Evolutionary conservation across 2,888 invertebrate species (phyloP).

Genomic region (Liposcelis brunnea): DNA sequence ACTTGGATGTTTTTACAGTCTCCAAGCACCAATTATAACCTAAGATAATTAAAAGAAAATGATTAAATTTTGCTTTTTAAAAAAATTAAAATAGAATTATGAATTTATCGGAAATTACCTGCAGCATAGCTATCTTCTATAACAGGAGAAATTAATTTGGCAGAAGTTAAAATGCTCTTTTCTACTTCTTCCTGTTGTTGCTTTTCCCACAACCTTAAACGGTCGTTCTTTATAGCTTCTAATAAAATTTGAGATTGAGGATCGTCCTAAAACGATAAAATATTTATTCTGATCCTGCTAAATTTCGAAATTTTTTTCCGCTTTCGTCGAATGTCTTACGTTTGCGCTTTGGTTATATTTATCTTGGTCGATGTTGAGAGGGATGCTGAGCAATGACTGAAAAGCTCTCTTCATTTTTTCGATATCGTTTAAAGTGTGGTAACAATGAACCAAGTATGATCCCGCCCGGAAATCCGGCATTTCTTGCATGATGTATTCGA

Average conservation of each 20-base stretch:
- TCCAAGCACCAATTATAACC: constrained; percentile 80
- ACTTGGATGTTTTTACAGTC: constrained; percentile 77
- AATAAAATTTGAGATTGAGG: constrained; percentile 37
- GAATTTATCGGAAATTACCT: constrained; percentile 27
- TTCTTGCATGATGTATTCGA: constrained; percentile 97
- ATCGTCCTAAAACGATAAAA: constrained; percentile 23
- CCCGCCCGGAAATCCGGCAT: constrained; percentile 72
- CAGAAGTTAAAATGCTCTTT: constrained; percentile 64
- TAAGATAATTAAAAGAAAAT: constrained; percentile 17
- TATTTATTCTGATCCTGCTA: background rate
- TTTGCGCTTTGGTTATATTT: constrained; percentile 41
- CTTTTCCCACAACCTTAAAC: constrained; percentile 52
- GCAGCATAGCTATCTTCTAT: constrained; percentile 52
- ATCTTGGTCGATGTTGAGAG: constrained; percentile 65
- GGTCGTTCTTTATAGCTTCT: constrained; percentile 60
- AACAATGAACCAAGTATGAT: constrained; percentile 66
- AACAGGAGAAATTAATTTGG: constrained; percentile 73
- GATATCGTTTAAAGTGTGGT: constrained; percentile 74
- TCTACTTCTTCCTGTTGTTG: constrained; percentile 57
- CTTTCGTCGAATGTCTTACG: constrained; percentile 18
- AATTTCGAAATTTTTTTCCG: background rate
- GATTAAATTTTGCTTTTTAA: too few relatives aligned
- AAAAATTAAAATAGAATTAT: constrained; percentile 1
- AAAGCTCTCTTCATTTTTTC: constrained; percentile 91
- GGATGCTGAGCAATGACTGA: constrained; percentile 73